phyloP scores from a whole-genome alignment of 2,888 invertebrate genomes.

The Sphinx pinastri region DNA sequence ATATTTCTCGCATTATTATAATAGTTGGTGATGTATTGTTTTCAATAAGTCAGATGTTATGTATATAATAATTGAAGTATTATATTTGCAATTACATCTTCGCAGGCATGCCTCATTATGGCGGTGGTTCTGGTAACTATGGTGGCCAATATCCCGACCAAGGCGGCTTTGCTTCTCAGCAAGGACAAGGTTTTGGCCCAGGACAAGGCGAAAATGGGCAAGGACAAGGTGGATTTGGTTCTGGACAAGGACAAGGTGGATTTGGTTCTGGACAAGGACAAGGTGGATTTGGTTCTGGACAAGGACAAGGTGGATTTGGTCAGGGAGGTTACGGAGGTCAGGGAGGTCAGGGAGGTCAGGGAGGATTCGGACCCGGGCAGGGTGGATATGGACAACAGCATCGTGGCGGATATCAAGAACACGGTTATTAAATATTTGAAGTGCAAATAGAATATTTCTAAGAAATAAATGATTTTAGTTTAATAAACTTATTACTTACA shows the following conservation, averaged over 20 bases:
- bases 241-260: conserved; percentile 25
- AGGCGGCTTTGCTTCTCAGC: not conserved
- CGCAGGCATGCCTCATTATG: conserved; percentile 5
- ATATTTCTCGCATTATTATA: too few species aligned
- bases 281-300: not conserved
- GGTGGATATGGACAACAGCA: conserved; percentile 19
- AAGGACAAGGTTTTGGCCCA: conserved; percentile 25
- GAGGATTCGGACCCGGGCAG: conserved; percentile 10
- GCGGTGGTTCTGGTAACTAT: conserved; percentile 5
- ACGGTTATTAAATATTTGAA: conserved; percentile 3
- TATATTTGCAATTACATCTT: not conserved
- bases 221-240: conserved; percentile 23
- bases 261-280: conserved; percentile 17
- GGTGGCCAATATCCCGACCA: not conserved
- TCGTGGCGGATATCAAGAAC: conserved; percentile 4
- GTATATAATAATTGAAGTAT: too few species aligned
- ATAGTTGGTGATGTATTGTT: too few species aligned
- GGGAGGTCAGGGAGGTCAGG: conserved; percentile 27
- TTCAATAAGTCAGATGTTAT: too few species aligned
- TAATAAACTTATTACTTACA: not conserved
- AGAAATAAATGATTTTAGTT: not conserved
- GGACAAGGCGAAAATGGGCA: conserved; percentile 23
- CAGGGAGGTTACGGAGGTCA: conserved; percentile 27
- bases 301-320: conserved; percentile 25
- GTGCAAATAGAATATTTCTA: too few species aligned